These are phyloP conservation scores for Gobio gobio DNA, from an alignment of 2,113 vertebrate genomes.

Conservation along the genomic window DNA sequence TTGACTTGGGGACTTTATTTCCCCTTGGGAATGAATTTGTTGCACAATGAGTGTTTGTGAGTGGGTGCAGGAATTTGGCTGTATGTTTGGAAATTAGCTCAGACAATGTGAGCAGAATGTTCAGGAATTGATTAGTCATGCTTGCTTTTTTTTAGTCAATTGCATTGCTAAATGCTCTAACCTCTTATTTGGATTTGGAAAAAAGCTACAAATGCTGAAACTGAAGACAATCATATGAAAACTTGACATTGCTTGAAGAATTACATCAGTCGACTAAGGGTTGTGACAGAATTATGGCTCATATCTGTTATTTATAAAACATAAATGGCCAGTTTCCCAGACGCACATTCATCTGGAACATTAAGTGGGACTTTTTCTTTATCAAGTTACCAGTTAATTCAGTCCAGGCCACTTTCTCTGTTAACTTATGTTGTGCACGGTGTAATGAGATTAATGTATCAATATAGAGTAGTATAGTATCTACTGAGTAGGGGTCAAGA, in stretches of 20 bases:
- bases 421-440: not conserved
- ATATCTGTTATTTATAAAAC: conserved; percentile 31
- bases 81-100: not conserved
- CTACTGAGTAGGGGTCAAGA: not conserved
- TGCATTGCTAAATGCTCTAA: not conserved
- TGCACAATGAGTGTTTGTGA: not conserved
- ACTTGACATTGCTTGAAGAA: not conserved
- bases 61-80: not conserved
- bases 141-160: not conserved
- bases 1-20: not conserved
- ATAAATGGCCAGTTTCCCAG: conserved; percentile 36
- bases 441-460: not conserved
- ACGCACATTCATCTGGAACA: conserved; percentile 15
- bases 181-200: not conserved
- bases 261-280: conserved; percentile 13
- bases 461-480: not conserved
- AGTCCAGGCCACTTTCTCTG: not conserved
- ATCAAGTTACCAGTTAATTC: not conserved
- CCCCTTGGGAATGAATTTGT: not conserved
- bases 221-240: not conserved
- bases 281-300: conserved; percentile 27
- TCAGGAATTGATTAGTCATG: conserved; percentile 30
- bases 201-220: not conserved
- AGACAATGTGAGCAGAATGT: not conserved
- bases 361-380: not conserved